Evolutionary conservation across 1,140 invertebrate genomes (phyloP).

Genomic region (Chymomyza costata): DNA sequence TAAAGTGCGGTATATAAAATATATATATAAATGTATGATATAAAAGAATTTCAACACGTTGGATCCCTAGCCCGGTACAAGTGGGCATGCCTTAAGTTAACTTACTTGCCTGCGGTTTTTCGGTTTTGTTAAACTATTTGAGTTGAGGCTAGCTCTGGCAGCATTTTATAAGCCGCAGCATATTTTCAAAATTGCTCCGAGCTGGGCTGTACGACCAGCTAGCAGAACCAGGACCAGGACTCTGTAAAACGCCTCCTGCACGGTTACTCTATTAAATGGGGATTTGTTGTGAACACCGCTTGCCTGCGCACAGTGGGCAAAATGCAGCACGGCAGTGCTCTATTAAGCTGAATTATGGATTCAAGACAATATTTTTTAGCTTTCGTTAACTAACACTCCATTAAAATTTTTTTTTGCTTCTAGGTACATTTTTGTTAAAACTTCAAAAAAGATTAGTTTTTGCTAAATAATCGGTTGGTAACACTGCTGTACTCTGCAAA

Average conservation of each 20-base stretch:
- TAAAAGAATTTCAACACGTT: conserved; percentile 66
- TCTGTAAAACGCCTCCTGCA: conserved; percentile 10
- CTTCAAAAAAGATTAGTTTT: too few species aligned
- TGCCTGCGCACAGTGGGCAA: too few species aligned
- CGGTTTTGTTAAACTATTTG: conserved; percentile 49
- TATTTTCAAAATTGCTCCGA: conserved; percentile 55
- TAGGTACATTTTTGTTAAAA: too few species aligned
- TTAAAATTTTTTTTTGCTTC: conserved; percentile 24
- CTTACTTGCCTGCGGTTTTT: conserved; percentile 41
- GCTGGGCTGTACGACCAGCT: too few species aligned
- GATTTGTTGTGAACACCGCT: conserved; percentile 53
- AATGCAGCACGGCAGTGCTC: too few species aligned
- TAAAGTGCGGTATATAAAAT: conserved; percentile 69
- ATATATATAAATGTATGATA: too few species aligned
- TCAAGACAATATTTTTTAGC: too few species aligned
- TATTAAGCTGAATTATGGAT: too few species aligned
- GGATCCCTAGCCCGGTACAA: conserved; percentile 1
- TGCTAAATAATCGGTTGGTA: too few species aligned
- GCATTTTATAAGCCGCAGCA: conserved; percentile 62
- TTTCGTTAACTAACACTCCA: conserved; percentile 24
- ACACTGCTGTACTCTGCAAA: too few species aligned
- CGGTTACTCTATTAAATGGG: conserved; percentile 63
- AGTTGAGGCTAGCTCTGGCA: conserved; percentile 37
- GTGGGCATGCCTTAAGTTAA: conserved; percentile 25
- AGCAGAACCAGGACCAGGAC: too few species aligned